Percentiles rank a stretch among this genome's conserved stretches.
These are phyloP conservation scores for Hyaena hyaena DNA, from an alignment of 2,113 vertebrate species.

Conservation along the genomic window DNA sequence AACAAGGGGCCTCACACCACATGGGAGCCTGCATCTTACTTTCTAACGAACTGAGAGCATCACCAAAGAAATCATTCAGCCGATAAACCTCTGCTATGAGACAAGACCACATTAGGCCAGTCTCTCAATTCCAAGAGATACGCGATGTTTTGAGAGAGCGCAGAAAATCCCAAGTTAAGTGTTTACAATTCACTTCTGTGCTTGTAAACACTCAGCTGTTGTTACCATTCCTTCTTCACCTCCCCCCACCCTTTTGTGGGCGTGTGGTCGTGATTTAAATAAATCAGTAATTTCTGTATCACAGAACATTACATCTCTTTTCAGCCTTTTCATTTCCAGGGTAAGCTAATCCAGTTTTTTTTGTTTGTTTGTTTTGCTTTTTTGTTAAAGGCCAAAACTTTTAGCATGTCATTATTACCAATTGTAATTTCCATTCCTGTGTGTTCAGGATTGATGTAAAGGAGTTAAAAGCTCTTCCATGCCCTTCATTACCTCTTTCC, in stretches of 20 bases:
- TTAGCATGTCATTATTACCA: not conserved
- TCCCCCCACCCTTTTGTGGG: not conserved
- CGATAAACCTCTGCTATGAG: not conserved
- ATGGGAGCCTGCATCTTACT: not conserved
- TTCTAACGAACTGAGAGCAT: not conserved
- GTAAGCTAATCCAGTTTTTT: not conserved
- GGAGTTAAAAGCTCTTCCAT: not conserved
- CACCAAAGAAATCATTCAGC: not conserved
- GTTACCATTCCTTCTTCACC: not conserved
- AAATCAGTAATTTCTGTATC: not conserved
- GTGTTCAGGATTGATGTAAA: not conserved
- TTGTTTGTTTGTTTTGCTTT: not conserved
- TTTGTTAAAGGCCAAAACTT: not conserved
- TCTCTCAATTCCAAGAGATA: not conserved
- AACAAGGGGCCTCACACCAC: no score
- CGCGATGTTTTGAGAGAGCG: not conserved
- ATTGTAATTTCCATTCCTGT: not conserved
- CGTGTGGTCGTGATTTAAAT: not conserved
- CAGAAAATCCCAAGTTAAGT: not conserved
- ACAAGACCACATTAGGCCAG: not conserved
- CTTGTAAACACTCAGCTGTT: not conserved
- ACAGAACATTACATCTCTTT: not conserved
- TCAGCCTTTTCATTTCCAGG: not conserved
- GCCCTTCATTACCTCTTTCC: conserved; percentile 2
- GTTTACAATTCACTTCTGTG: not conserved